Evolutionary conservation across 2,888 invertebrate species (phyloP).

Genomic region (Drosophila prolongata): DNA sequence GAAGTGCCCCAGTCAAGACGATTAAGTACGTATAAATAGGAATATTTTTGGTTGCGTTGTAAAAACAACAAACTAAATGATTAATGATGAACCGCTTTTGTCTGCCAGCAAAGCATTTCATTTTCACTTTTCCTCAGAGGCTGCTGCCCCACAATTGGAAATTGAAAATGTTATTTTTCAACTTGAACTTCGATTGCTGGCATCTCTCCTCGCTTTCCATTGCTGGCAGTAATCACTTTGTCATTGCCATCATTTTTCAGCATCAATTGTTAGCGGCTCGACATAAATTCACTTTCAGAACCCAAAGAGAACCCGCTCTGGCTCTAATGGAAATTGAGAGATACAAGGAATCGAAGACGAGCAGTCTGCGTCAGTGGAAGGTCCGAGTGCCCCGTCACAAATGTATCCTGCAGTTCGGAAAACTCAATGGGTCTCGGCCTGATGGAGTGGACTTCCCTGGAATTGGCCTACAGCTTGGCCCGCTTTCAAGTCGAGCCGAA

Average conservation of each 20-base stretch:
- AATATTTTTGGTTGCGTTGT: conserved; percentile 50
- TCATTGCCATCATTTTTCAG: conserved; percentile 79
- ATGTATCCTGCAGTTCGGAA: conserved; percentile 19
- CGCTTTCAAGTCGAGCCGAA: conserved; percentile 60
- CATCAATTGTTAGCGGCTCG: conserved; percentile 68
- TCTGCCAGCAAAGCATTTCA: conserved; percentile 56
- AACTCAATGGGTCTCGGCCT: conserved; percentile 25
- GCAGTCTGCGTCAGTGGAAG: conserved; percentile 4
- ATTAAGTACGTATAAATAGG: conserved; percentile 42
- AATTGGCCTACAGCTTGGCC: conserved; percentile 65
- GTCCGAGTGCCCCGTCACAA: conserved; percentile 14
- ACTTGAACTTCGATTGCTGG: conserved; percentile 72
- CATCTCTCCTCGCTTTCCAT: conserved; percentile 60
- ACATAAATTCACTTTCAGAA: conserved; percentile 70
- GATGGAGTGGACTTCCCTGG: conserved; percentile 75
- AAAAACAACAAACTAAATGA: conserved; percentile 72
- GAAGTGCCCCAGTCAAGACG: conserved; percentile 37
- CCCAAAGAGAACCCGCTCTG: conserved; percentile 18
- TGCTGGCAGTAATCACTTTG: conserved; percentile 71
- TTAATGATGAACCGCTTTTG: conserved; percentile 66
- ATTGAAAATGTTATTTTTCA: conserved; percentile 63
- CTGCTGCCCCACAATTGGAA: conserved; percentile 48
- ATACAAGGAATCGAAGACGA: conserved; percentile 26
- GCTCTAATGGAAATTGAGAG: conserved; percentile 72
- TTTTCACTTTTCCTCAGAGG: conserved; percentile 65